Evolutionary conservation across 2,888 invertebrate species (phyloP), one percentile per base, ranked within the genome.

Genomic region (Malachius bipustulatus): DNA sequence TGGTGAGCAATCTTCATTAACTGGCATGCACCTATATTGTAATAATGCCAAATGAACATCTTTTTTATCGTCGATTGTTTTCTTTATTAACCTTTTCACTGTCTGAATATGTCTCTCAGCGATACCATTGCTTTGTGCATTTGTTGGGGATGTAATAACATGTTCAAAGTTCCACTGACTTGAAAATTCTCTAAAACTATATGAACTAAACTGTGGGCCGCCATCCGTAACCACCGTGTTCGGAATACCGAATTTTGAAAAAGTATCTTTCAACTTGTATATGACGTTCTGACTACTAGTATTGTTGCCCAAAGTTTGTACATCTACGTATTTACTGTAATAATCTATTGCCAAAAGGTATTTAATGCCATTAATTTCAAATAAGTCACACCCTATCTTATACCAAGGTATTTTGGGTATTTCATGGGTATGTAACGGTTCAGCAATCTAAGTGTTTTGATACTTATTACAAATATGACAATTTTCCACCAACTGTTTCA

Each of bases 371-470:
- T 3, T 11, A 6, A 8, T 10, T 26, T 33, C 33, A 26, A 33
- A 26, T 26, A 33, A 33, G 14, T 33, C 33, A 26, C 24, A 33
- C 4, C 33, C 26, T 24, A 9, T 8, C 33, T 41, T 39, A 43
- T 8, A 40, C 38, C 15, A 40, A 12, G n/a, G n/a, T n/a, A n/a
- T n/a, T n/a, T n/a, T n/a, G n/a, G n/a, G n/a, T n/a, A n/a, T n/a
- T n/a, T n/a, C 10, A 3, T 26, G 10, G 38, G 38, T 32, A 44
- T 35, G 11, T 38, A n/a, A n/a, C n/a, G n/a, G n/a, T n/a, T n/a
- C n/a, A n/a, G n/a, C n/a, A n/a, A n/a, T n/a, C n/a, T n/a, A n/a
- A n/a, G n/a, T n/a, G n/a, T n/a, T n/a, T n/a, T n/a, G n/a, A n/a
- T n/a, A n/a, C n/a, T n/a, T n/a, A n/a, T n/a, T n/a, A n/a, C n/a